These are phyloP conservation scores for Chanos chanos DNA, from an alignment of 2,797 vertebrate species.

Conservation along the genomic window DNA sequence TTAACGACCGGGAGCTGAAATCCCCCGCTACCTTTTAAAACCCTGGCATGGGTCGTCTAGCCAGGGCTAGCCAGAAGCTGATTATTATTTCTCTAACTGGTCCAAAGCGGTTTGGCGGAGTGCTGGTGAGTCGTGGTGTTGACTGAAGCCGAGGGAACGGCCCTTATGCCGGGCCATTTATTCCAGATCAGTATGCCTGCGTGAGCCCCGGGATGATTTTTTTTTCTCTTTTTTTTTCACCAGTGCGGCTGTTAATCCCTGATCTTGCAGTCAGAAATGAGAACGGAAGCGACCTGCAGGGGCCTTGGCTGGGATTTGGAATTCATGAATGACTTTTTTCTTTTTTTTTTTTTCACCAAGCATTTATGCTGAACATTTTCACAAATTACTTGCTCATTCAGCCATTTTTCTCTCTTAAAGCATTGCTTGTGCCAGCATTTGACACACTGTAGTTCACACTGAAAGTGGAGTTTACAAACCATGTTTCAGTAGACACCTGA, in stretches of 20 bases:
- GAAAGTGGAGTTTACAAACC: no score
- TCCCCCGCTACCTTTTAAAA: slow-evolving; percentile 17
- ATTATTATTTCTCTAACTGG: slow-evolving; percentile 42
- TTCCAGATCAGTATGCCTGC: slow-evolving; percentile 5
- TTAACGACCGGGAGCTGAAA: slow-evolving; percentile 36
- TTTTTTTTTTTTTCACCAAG: no score
- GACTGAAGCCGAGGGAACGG: no score
- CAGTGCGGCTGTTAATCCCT: slow-evolving; percentile 20
- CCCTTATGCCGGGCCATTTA: slow-evolving; percentile 29
- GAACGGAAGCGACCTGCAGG: slow-evolving; percentile 4
- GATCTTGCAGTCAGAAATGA: slow-evolving; percentile 18
- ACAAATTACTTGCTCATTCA: no score
- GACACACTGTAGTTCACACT: no score
- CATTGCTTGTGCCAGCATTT: no score
- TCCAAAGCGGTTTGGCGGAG: slow-evolving; percentile 37
- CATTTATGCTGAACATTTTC: no score
- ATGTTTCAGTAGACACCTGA: no score
- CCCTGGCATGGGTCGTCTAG: slow-evolving; percentile 22
- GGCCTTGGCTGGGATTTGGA: slow-evolving; percentile 13
- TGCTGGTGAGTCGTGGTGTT: no score
- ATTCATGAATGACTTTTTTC: slow-evolving; percentile 6
- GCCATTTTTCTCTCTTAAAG: no score
- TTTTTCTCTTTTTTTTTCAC: no score
- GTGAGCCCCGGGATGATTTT: no score
- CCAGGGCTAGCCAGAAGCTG: slow-evolving; percentile 24